Base-by-base conservation (phyloP, 2,888 invertebrate species). In the Trileptium ribeirensis region DNA sequence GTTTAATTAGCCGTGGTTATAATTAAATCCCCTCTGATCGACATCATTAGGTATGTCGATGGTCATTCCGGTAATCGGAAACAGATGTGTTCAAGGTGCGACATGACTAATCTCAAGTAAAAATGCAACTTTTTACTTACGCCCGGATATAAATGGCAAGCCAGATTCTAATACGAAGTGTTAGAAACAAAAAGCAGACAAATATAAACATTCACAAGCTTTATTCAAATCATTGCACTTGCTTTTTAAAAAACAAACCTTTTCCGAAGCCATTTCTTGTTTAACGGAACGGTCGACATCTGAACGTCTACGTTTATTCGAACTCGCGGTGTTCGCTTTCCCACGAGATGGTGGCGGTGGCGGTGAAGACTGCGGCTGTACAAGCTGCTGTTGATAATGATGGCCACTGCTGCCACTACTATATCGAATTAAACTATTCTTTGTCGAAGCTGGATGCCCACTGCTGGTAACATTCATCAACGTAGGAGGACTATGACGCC, bases 401-500 rank as follows among this genome's bases (percentile, higher is more conserved):
- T 36, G 77, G 8, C 37, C n/a, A n/a, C 38, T n/a, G 15, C 33
- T 38, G 2, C 39, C 38, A 38, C 38, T n/a, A 2, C 77, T 36
- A 8, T 15, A 2, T n/a, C 39, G 34, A 3, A 2, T 8, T 29
- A 24, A 36, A n/a, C 77, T 29, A 2, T 8, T 15, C 34, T 39
- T 29, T n/a, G 15, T 38, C 8, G 8, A 8, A 39, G 34, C 77
- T n/a, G n/a, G 33, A 51, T 51, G 8, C 8, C 51, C 51, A 15
- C 8, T 24, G 24, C 51, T 51, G 24, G 24, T 24, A 51, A 51
- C 51, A 8, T 15, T 15, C 51, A 15, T 8, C 24, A 51, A 51
- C 51, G 51, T 8, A 29, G 77, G 77, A n/a, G 77, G 77, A 38
- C 77, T 75, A 36, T 75, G 38, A n/a, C 77, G 77, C 15, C 77